A percentile compares a stretch with the other conserved stretches of the same genome.
These are phyloP conservation scores for Ptychadena robeensis DNA, from an alignment of 2,797 vertebrate species.

Conservation along the genomic window DNA sequence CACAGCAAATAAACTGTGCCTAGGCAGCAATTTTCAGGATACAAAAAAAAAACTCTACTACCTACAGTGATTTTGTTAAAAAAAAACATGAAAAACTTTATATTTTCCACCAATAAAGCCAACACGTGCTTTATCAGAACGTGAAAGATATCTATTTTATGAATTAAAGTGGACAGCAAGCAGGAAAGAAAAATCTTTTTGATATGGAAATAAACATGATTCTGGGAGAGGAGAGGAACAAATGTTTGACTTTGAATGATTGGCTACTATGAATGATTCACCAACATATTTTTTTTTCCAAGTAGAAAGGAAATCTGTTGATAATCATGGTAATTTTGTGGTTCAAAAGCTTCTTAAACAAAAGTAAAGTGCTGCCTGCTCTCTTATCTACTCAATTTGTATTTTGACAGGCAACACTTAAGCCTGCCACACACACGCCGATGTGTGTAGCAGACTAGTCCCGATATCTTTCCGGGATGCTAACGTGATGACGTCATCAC, in stretches of 20 bases:
- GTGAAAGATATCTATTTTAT: background rate
- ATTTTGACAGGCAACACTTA: slow-evolving; percentile 7
- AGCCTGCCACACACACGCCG: too few relatives aligned
- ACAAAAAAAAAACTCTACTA: too few relatives aligned
- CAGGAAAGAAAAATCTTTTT: slow-evolving; percentile 3
- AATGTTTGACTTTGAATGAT: background rate
- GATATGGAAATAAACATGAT: slow-evolving; percentile 17
- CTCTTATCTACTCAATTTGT: slow-evolving; percentile 23
- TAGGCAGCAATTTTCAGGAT: background rate
- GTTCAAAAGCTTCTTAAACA: slow-evolving; percentile 15
- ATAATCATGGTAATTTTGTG: slow-evolving; percentile 13
- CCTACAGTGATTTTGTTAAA: too few relatives aligned
- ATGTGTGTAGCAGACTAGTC: too few relatives aligned
- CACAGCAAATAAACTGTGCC: background rate
- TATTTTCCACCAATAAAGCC: background rate
- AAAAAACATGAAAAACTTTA: background rate
- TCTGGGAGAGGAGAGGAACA: background rate
- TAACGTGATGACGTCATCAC: too few relatives aligned
- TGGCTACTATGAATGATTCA: slow-evolving; percentile 13
- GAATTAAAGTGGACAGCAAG: slow-evolving; percentile 1
- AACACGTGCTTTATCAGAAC: background rate
- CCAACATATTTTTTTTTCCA: background rate
- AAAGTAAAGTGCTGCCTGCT: slow-evolving; percentile 11
- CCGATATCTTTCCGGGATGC: too few relatives aligned
- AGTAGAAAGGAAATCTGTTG: background rate